phyloP scores from a whole-genome alignment of 2,888 invertebrate species.

The Meghimatium bilineatum region DNA sequence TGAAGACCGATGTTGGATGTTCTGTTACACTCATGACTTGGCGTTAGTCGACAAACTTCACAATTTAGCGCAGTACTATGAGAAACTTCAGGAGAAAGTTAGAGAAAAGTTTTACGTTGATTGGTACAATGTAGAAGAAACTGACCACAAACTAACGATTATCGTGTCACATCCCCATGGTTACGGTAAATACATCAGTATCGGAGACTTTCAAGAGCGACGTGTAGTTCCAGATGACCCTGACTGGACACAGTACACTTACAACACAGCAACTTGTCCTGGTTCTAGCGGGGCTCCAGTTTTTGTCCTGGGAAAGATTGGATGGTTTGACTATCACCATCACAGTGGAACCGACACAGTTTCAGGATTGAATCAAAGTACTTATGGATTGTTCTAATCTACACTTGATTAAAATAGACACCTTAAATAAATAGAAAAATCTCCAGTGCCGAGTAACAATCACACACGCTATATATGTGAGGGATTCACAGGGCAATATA shows the following conservation, averaged over 20 bases:
- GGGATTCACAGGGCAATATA: background rate
- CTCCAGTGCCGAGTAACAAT: no score
- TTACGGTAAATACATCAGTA: background rate
- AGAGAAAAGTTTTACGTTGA: background rate
- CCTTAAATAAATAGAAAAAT: no score
- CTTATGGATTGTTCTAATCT: background rate
- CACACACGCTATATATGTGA: no score
- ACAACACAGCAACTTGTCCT: constrained; percentile 7
- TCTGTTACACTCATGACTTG: background rate
- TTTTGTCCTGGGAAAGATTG: background rate
- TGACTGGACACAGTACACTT: background rate
- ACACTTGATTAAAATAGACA: no score
- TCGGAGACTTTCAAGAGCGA: background rate
- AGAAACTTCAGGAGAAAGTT: background rate
- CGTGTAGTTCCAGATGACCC: background rate
- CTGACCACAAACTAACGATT: background rate
- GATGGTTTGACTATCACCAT: background rate
- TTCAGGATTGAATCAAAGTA: background rate
- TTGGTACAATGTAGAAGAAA: background rate
- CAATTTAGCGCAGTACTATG: background rate
- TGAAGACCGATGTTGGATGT: background rate
- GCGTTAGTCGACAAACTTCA: background rate
- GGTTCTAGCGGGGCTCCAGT: constrained; percentile 13
- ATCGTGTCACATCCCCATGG: constrained; percentile 22
- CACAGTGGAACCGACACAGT: background rate